Evolutionary conservation across 2,888 invertebrate species (phyloP).

Genomic region (Camptogramma bilineatum): DNA sequence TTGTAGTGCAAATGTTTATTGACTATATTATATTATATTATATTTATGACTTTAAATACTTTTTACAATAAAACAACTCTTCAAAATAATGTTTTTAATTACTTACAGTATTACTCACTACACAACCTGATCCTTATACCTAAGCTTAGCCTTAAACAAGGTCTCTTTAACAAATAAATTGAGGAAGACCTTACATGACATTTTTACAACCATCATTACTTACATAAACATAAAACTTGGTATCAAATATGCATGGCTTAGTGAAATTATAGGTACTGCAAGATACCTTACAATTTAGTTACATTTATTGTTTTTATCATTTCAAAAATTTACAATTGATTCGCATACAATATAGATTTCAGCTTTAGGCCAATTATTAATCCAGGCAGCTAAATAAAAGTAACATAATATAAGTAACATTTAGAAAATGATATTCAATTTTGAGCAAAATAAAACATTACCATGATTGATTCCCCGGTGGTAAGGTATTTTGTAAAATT

Average conservation of each 20-base stretch:
- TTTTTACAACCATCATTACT: slow-evolving; percentile 42
- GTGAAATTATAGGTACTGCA: background rate
- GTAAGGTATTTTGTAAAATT: too few species aligned
- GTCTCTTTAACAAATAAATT: slow-evolving; percentile 28
- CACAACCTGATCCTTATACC: slow-evolving; percentile 32
- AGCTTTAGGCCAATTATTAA: too few species aligned
- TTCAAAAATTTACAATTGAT: too few species aligned
- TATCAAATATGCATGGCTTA: background rate
- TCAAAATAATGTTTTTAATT: slow-evolving; percentile 37
- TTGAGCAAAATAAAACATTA: too few species aligned
- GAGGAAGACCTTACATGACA: slow-evolving; percentile 39
- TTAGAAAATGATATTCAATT: too few species aligned
- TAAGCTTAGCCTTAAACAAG: slow-evolving; percentile 21
- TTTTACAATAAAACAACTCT: slow-evolving; percentile 44
- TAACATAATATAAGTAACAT: too few species aligned
- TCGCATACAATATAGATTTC: too few species aligned
- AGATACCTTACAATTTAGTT: background rate
- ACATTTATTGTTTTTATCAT: too few species aligned
- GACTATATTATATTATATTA: too few species aligned
- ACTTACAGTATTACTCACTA: slow-evolving; percentile 29
- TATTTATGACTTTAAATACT: background rate
- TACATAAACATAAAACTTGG: background rate
- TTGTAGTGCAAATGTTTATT: too few species aligned
- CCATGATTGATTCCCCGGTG: too few species aligned
- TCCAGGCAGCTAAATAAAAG: too few species aligned